These are phyloP conservation scores for Agriopis marginaria DNA, from an alignment of 2,888 invertebrate species.

Conservation along the genomic window DNA sequence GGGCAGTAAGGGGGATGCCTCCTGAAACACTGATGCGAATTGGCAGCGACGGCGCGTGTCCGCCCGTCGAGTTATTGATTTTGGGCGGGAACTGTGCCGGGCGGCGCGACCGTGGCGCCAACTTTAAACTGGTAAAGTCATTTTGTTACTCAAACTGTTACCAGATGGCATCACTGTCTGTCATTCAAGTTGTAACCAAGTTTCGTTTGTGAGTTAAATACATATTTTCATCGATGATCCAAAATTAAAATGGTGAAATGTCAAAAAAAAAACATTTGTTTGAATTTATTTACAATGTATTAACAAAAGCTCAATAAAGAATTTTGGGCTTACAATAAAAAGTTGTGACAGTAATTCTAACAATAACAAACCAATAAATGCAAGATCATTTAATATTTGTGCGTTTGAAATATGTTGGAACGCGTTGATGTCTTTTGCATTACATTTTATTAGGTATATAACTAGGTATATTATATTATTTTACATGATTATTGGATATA, in stretches of 20 bases:
- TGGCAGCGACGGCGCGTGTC: slow-evolving; percentile 76
- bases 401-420: background rate
- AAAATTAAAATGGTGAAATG: no score
- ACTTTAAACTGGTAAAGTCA: slow-evolving; percentile 46
- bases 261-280: no score
- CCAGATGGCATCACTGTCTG: slow-evolving; percentile 64
- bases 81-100: slow-evolving; percentile 74
- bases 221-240: no score
- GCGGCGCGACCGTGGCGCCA: slow-evolving; percentile 57
- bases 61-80: slow-evolving; percentile 71
- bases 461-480: no score
- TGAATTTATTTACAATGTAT: no score
- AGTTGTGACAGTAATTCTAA: no score
- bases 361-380: background rate
- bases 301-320: no score
- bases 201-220: no score
- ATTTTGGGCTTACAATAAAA: no score
- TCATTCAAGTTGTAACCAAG: background rate
- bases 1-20: slow-evolving; percentile 72
- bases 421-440: slow-evolving; percentile 39
- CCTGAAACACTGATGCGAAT: slow-evolving; percentile 75
- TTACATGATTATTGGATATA: background rate
- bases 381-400: background rate
- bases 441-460: background rate
- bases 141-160: slow-evolving; percentile 34